Percentiles rank a stretch among this genome's conserved stretches.
Conservation (phyloP, 2,113 vertebrate species). For the Danio rerio region DNA sequence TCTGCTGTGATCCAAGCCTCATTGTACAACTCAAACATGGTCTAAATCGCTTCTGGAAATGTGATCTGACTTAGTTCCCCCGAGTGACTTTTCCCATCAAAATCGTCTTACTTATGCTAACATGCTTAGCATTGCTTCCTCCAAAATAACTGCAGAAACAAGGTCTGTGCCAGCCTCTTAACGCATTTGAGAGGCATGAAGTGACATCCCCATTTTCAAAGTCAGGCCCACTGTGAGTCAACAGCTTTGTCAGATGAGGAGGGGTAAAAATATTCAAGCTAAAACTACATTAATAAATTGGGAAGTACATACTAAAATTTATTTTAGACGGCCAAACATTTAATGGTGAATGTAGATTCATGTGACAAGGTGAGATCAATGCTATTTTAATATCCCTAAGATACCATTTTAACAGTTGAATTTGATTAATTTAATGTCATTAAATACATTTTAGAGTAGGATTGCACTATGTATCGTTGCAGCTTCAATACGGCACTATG, state of each 20-base stretch:
- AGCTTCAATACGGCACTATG: too few species aligned
- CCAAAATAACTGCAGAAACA: slow-evolving; percentile 72
- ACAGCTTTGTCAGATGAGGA: slow-evolving; percentile 53
- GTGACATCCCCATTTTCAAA: slow-evolving; percentile 69
- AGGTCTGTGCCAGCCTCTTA: slow-evolving; percentile 65
- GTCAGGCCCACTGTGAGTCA: slow-evolving; percentile 58
- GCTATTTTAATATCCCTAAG: too few species aligned
- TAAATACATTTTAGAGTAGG: too few species aligned
- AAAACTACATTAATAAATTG: neutral
- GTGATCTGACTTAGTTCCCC: slow-evolving; percentile 72
- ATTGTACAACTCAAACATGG: slow-evolving; percentile 68
- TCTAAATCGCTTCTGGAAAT: slow-evolving; percentile 65
- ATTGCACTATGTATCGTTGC: too few species aligned
- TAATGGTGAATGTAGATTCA: neutral
- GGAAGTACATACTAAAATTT: neutral
- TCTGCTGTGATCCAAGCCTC: slow-evolving; percentile 64
- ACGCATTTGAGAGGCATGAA: slow-evolving; percentile 64
- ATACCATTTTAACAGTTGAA: too few species aligned
- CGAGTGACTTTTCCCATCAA: slow-evolving; percentile 68
- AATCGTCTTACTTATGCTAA: slow-evolving; percentile 71
- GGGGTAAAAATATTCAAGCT: slow-evolving; percentile 29
- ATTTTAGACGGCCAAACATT: neutral
- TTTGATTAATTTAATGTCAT: too few species aligned
- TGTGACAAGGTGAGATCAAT: too few species aligned
- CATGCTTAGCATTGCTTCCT: slow-evolving; percentile 71